Base-by-base conservation (phyloP, 2,888 invertebrate species). In the Liodrosophila aerea region DNA sequence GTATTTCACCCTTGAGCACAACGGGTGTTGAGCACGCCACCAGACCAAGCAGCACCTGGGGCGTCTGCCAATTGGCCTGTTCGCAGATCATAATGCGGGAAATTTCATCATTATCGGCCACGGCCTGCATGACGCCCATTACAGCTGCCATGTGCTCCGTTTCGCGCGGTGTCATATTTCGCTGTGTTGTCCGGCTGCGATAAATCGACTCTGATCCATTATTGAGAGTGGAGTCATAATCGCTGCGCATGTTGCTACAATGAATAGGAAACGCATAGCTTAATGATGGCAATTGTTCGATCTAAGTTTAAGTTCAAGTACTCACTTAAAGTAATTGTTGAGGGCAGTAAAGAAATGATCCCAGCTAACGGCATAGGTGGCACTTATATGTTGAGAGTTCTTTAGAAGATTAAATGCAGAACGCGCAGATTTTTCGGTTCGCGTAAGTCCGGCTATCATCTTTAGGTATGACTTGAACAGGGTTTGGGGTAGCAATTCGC, bases 1-100 rank as follows among this genome's bases (percentile, higher is more conserved):
- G 91, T 47, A 98, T 91, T 84, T 95, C 94, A 0, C 96, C 95
- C 91, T 98, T 98, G 61, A 98, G 91, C 2, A 92, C 92, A 44
- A 97, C 92, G 0, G 97, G 96, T 71, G 98, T 94, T 43, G 95
- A 94, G 88, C 98, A 98, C 74, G 95, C 93, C 7, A 98, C 92
- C 37, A 98, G 91, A 9, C 98, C 95, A 91, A 85, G 36, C 63
- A 83, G 44, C 18, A 80, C 49, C 11, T 94, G 94, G 54, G 97
- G 91, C 0, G 96, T 95, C 54, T 95, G 93, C 97, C 97, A 98
- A 75, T 94, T 95, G 29, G 96, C 93, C 88, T 97, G 96, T 87
- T 98, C 97, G 84, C 95, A 96, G 43, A 98, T 92, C 13, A 95
- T 94, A 30, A 95, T 91, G 53, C 96, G 92, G 0, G 96, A 95